Evolutionary conservation across 2,888 invertebrate genomes (phyloP).

Genomic region (Miltochrista miniata): DNA sequence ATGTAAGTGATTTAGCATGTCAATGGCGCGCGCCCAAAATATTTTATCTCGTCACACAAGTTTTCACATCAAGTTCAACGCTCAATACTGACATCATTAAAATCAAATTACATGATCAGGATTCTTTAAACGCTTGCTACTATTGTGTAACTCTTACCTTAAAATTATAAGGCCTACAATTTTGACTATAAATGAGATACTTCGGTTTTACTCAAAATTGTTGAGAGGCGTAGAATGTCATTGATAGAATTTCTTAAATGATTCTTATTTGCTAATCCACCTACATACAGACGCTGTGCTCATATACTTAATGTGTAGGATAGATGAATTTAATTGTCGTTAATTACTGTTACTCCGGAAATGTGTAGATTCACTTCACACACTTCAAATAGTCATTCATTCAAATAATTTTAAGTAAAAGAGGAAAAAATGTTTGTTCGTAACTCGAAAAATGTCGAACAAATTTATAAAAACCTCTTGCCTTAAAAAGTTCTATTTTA

Average conservation of each 20-base stretch:
- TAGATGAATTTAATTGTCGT: not conserved
- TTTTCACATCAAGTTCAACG: no score
- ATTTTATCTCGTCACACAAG: no score
- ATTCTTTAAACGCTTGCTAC: no score
- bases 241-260: slow-evolving; percentile 14
- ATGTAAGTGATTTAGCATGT: no score
- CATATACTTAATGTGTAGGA: not conserved
- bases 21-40: no score
- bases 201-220: slow-evolving; percentile 1
- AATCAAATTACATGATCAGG: no score
- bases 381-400: not conserved
- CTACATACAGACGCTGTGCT: slow-evolving; percentile 10
- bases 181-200: slow-evolving; percentile 2
- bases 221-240: slow-evolving; percentile 9
- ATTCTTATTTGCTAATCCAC: slow-evolving; percentile 1
- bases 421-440: not conserved
- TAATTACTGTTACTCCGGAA: slow-evolving; percentile 12
- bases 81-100: no score
- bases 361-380: not conserved
- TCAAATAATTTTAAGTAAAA: not conserved
- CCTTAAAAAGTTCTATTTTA: no score
- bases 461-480: no score
- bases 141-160: not conserved
- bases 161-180: slow-evolving; percentile 7
- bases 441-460: no score